These are phyloP conservation scores for Manis javanica DNA, from an alignment of 2,797 vertebrate genomes.

Conservation along the genomic window DNA sequence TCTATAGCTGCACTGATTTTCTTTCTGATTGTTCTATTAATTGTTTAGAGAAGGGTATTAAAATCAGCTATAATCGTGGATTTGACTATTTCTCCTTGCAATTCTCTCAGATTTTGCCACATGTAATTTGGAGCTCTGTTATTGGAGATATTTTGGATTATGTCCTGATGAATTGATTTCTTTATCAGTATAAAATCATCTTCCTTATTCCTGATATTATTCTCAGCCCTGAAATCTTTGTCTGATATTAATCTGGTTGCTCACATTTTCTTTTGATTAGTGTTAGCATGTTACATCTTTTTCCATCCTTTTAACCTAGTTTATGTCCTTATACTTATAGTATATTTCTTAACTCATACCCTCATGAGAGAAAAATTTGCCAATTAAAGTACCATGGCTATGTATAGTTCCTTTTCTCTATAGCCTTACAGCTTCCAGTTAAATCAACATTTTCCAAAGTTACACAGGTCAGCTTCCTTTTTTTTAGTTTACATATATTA, in stretches of 20 bases:
- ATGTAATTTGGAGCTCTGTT: slow-evolving; percentile 1
- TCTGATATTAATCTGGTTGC: neutral
- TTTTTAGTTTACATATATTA: neutral
- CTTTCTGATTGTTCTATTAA: slow-evolving; percentile 37
- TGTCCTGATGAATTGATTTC: neutral
- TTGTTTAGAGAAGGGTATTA: neutral
- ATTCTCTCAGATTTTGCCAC: slow-evolving; percentile 1
- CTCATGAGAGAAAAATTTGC: neutral
- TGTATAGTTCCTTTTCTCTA: neutral
- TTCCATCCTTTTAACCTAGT: neutral
- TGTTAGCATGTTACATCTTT: neutral
- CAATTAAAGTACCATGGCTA: neutral
- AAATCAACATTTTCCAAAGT: neutral
- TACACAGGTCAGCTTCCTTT: neutral
- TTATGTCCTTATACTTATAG: neutral
- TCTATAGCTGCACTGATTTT: slow-evolving; percentile 31
- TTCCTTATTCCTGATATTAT: neutral
- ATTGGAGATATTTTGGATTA: neutral
- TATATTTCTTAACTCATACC: neutral
- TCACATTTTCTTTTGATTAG: neutral
- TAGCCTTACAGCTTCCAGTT: neutral
- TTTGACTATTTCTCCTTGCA: neutral
- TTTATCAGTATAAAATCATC: slow-evolving; percentile 8
- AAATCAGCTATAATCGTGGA: slow-evolving; percentile 9
- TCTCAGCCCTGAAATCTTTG: slow-evolving; percentile 17